Conservation (phyloP, 35 echinoderm and acorn worm genomes). For the Ophioderma brevispina region DNA sequence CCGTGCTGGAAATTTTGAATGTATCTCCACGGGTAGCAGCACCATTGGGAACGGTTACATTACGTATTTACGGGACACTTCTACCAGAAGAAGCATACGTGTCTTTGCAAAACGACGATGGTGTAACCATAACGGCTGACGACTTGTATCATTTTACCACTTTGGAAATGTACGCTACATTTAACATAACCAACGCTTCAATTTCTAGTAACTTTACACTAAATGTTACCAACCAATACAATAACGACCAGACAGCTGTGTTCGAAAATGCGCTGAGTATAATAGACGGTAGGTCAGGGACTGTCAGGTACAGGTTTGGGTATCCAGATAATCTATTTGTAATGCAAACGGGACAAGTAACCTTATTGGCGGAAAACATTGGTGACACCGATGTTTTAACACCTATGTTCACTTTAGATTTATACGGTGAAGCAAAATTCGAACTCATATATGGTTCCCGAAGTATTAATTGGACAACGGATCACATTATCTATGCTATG, state of each 20-base stretch:
- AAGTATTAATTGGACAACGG: not conserved
- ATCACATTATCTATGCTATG: not conserved
- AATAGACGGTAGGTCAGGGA: not conserved
- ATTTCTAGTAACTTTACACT: not conserved
- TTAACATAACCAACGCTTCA: not conserved
- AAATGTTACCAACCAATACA: too few species aligned
- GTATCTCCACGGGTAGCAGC: slow-evolving; percentile 36
- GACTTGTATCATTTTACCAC: slow-evolving; percentile 54
- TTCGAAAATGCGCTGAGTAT: not conserved
- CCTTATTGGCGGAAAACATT: slow-evolving; percentile 17
- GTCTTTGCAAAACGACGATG: not conserved
- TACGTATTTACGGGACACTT: slow-evolving; percentile 42
- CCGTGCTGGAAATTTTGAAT: slow-evolving; percentile 44
- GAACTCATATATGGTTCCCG: not conserved
- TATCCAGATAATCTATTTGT: not conserved
- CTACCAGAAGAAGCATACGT: slow-evolving; percentile 50
- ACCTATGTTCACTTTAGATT: not conserved
- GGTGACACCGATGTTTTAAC: slow-evolving; percentile 22
- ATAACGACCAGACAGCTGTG: not conserved
- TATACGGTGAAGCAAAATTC: not conserved
- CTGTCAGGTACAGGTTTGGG: not conserved
- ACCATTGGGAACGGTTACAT: slow-evolving; percentile 39
- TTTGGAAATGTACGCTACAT: slow-evolving; percentile 45
- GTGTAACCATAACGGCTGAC: not conserved
- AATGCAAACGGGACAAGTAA: not conserved